Evolutionary conservation across 2,888 invertebrate genomes (phyloP).

Genomic region (Myathropa florea): DNA sequence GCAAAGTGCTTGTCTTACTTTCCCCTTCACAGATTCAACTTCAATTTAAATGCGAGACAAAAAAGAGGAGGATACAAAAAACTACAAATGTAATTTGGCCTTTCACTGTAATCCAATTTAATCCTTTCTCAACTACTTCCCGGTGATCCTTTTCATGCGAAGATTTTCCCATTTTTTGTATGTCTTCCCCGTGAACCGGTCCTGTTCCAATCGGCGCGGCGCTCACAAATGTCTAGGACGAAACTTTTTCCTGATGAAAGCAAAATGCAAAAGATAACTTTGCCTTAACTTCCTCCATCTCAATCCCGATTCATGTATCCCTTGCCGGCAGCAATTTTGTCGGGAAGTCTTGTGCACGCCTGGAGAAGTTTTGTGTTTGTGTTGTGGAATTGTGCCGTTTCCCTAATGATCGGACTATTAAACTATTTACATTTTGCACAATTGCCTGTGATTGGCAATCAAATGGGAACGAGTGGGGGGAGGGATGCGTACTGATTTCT

Average conservation of each 20-base stretch:
- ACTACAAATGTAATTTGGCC: constrained; percentile 30
- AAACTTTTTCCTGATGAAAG: constrained; percentile 8
- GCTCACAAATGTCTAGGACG: neutral
- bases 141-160: neutral
- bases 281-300: neutral
- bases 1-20: no score
- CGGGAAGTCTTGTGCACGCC: neutral
- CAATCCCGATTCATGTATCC: neutral
- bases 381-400: neutral
- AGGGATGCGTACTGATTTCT: neutral
- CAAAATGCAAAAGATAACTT: neutral
- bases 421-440: neutral
- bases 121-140: constrained; percentile 18
- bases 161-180: constrained; percentile 2
- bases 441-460: constrained; percentile 12
- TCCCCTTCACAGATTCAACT: constrained; percentile 2
- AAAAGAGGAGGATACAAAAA: neutral
- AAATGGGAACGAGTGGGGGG: neutral
- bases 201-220: no score
- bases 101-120: constrained; percentile 27
- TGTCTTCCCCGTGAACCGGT: neutral
- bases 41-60: neutral
- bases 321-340: neutral
- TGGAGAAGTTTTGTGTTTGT: neutral
- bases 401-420: neutral